Evolutionary conservation across 2,797 vertebrate genomes (phyloP).

Genomic region (Peromyscus attwateri): DNA sequence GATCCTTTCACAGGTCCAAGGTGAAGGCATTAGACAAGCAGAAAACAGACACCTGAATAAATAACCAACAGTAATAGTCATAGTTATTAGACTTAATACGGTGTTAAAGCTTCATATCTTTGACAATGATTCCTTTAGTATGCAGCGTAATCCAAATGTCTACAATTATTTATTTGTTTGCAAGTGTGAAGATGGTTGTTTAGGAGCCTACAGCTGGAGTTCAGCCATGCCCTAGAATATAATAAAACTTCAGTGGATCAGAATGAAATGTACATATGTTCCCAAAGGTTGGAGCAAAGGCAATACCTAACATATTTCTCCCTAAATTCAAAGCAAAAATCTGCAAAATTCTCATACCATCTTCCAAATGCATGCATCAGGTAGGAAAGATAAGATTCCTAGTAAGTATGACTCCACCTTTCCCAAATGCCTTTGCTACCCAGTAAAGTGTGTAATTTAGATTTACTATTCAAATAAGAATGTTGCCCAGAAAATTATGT

Average conservation of each 20-base stretch:
- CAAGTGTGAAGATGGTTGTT: conserved; percentile 89
- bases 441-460: neutral
- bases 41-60: conserved; percentile 31
- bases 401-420: neutral
- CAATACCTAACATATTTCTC: conserved; percentile 86
- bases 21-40: neutral
- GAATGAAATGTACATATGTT: conserved; percentile 96
- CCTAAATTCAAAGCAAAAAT: conserved; percentile 42
- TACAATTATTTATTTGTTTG: neutral
- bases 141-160: neutral
- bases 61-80: neutral
- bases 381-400: neutral
- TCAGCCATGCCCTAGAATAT: conserved; percentile 88
- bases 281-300: conserved; percentile 99
- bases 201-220: conserved; percentile 87
- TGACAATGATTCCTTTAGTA: neutral
- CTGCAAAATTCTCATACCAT: neutral
- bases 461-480: neutral
- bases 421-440: neutral
- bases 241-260: conserved; percentile 98
- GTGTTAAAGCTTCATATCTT: conserved; percentile 21
- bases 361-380: neutral
- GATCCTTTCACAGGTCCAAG: neutral
- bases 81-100: neutral
- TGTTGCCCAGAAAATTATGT: conserved; percentile 2